Base-by-base conservation (phyloP, 2,113 vertebrate genomes). In the Neogobius melanostomus region DNA sequence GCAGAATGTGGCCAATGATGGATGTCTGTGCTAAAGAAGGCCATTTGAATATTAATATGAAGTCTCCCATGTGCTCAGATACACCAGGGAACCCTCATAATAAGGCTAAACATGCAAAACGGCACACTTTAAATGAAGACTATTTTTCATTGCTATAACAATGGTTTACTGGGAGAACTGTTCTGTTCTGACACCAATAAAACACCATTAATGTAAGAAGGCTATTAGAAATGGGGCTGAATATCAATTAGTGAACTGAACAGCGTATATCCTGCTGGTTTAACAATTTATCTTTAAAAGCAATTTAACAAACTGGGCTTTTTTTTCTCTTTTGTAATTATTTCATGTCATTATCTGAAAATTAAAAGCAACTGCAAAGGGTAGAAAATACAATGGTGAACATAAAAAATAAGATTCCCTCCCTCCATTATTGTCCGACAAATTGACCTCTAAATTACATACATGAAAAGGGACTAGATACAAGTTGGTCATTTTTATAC, bases 31-130 rank as follows among this genome's bases (percentile, higher is more conserved):
- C 0, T 15, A 77, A 75, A 61, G 17, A 54, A n/a, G 52, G 50
- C 66, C 63, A 44, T 28, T 71, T 75, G 76, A 83, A 81, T 81
- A 82, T 82, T 64, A 72, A 85, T 51, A 8, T 64, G 16, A 77
- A 83, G 61, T 65, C 59, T 64, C 7, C 36, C 53, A 12, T 44
- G 28, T 12, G 66, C 56, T 14, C 66, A 8, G 12, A 61, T 61
- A 65, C 8, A 15, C n/a, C 46, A 17, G 44, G 21, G 11, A 68
- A 51, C 36, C 62, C 62, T 12, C 21, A 52, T 6, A 54, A 2
- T 46, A 46, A 49, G 8, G 8, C 43, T 63, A 6, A 15, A 36
- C 64, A 63, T 67, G n/a, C 60, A 57, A 52, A 49, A 42, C 68
- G 17, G 51, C 43, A 70, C 9, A 63, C 9, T 50, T 48, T 64